These are phyloP conservation scores for Tenthredo scrophulariae DNA, from an alignment of 2,888 invertebrate species.

Conservation along the genomic window DNA sequence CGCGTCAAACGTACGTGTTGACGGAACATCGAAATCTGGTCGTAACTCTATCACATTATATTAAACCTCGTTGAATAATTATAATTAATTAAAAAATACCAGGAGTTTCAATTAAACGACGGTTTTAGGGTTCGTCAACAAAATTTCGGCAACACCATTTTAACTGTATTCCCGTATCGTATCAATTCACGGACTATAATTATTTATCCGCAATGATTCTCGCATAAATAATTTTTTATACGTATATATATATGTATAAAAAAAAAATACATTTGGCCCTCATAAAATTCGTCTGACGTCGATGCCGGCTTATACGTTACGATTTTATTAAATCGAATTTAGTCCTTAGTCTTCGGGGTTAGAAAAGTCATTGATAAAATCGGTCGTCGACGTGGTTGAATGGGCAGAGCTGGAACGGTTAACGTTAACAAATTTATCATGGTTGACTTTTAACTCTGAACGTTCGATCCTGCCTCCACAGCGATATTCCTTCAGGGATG, in stretches of 20 bases:
- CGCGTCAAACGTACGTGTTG: constrained; percentile 13
- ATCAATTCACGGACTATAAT: background rate
- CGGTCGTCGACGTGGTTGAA: constrained; percentile 60
- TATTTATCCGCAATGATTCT: too few relatives aligned
- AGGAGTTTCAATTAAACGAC: constrained; percentile 28
- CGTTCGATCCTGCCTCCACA: background rate
- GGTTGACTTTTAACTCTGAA: constrained; percentile 57
- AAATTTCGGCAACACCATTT: background rate
- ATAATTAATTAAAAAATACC: constrained; percentile 17
- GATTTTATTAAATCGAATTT: constrained; percentile 2
- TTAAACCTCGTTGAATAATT: background rate
- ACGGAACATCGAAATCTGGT: constrained; percentile 4
- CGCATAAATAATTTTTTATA: background rate
- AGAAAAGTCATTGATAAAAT: constrained; percentile 57
- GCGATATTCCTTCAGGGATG: background rate
- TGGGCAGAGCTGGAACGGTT: constrained; percentile 61
- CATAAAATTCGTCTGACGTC: too few relatives aligned
- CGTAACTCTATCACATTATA: background rate
- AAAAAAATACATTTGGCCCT: background rate
- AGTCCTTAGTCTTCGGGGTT: constrained; percentile 37
- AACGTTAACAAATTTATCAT: constrained; percentile 63
- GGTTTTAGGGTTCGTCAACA: constrained; percentile 3
- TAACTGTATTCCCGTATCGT: background rate
- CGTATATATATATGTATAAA: too few relatives aligned
- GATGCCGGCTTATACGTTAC: too few relatives aligned